These are phyloP conservation scores for Bursaphelenchus okinawaensis DNA, from an alignment of 2,888 invertebrate species.

Conservation along the genomic window DNA sequence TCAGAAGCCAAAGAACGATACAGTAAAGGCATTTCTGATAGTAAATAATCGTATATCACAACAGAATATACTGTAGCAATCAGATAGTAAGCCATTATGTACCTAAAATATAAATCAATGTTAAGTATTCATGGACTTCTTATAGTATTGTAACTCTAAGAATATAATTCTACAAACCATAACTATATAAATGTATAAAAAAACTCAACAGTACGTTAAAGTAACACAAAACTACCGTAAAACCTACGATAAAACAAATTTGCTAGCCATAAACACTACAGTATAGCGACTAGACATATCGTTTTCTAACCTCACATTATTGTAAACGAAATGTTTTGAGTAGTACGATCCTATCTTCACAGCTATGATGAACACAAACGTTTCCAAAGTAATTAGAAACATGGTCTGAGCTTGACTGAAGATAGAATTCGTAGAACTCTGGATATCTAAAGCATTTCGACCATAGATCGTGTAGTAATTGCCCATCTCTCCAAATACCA, in stretches of 20 bases:
- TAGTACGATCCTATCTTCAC: not conserved
- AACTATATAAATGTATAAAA: too few species aligned
- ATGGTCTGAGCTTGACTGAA: not conserved
- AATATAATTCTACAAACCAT: too few species aligned
- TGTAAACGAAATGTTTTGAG: too few species aligned
- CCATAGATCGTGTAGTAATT: not conserved
- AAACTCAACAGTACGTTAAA: too few species aligned
- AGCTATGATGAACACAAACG: not conserved
- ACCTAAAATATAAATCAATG: too few species aligned
- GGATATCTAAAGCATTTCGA: not conserved
- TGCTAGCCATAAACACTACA: too few species aligned
- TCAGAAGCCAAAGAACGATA: not conserved
- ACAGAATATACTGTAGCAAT: not conserved
- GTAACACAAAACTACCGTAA: too few species aligned
- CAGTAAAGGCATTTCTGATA: not conserved
- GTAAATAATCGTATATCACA: not conserved
- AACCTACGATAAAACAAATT: too few species aligned
- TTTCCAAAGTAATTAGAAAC: not conserved
- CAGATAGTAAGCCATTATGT: not conserved
- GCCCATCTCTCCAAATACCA: not conserved
- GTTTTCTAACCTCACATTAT: not conserved
- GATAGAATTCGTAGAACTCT: not conserved
- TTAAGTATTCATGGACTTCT: too few species aligned
- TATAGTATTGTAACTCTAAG: too few species aligned
- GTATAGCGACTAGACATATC: too few species aligned